These are phyloP conservation scores for Onychostruthus taczanowskii DNA, from an alignment of 2,113 vertebrate species.

Conservation along the genomic window DNA sequence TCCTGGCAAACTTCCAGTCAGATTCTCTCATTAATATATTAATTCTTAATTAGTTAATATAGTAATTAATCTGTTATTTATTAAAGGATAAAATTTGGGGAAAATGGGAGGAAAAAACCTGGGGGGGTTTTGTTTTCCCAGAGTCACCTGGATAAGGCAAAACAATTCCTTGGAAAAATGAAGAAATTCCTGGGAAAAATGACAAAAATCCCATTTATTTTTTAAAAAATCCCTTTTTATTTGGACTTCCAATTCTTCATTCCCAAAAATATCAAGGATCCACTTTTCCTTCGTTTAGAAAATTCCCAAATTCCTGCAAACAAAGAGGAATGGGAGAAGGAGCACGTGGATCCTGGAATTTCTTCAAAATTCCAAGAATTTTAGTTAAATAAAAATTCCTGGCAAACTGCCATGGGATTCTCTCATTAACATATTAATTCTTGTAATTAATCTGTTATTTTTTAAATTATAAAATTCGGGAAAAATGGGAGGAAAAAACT, in stretches of 20 bases:
- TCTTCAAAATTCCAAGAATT: background rate
- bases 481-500: background rate
- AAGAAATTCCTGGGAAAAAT: no score
- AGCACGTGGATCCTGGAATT: background rate
- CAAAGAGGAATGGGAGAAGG: no score
- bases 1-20: background rate
- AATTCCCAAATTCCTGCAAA: background rate
- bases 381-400: constrained; percentile 24
- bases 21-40: background rate
- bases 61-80: no score
- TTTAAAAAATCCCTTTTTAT: no score
- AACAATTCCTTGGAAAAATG: background rate
- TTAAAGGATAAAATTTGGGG: no score
- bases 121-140: background rate
- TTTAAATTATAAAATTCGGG: background rate
- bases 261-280: background rate
- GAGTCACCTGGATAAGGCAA: background rate
- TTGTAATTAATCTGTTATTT: background rate
- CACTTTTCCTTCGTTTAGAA: background rate
- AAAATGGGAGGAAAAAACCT: no score
- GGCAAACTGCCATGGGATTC: background rate
- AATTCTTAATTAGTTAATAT: no score
- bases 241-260: background rate
- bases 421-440: constrained; percentile 5
- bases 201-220: no score